phyloP scores from a whole-genome alignment of 1,140 invertebrate genomes.

The Papilio polyxenes region DNA sequence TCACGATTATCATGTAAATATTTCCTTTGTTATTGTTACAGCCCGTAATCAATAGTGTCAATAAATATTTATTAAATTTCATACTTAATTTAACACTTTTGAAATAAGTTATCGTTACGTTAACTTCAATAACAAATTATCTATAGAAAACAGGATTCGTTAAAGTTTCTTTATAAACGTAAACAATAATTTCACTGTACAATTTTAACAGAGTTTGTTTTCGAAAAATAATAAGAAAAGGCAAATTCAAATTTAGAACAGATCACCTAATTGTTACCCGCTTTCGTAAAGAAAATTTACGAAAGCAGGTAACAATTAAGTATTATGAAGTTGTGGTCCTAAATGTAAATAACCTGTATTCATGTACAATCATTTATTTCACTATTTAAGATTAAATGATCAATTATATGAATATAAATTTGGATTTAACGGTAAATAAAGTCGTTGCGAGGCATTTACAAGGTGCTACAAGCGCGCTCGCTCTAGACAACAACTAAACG shows the following conservation, averaged over 20 bases:
- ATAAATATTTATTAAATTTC: not conserved
- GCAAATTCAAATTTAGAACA: not conserved
- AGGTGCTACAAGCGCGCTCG: conserved; percentile 39
- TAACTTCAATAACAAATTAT: not conserved
- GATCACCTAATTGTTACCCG: not conserved
- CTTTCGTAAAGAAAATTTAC: not conserved
- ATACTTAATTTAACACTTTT: not conserved
- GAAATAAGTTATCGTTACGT: not conserved
- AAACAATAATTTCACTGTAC: not conserved
- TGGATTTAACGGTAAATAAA: conserved; percentile 37
- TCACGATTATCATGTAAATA: conserved; percentile 24
- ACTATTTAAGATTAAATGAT: not conserved
- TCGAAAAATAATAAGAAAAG: no score
- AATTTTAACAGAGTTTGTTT: not conserved
- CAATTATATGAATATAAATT: not conserved
- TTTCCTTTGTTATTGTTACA: not conserved
- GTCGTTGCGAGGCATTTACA: conserved; percentile 40
- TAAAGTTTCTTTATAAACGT: not conserved
- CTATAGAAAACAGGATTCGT: not conserved
- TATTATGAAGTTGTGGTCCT: not conserved
- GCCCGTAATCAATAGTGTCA: not conserved
- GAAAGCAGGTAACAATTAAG: no score
- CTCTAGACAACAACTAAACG: conserved; percentile 61
- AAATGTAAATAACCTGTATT: not conserved
- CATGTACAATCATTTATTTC: not conserved